These are phyloP conservation scores for Diabrotica virgifera DNA, from an alignment of 1,140 invertebrate species.

Conservation along the genomic window DNA sequence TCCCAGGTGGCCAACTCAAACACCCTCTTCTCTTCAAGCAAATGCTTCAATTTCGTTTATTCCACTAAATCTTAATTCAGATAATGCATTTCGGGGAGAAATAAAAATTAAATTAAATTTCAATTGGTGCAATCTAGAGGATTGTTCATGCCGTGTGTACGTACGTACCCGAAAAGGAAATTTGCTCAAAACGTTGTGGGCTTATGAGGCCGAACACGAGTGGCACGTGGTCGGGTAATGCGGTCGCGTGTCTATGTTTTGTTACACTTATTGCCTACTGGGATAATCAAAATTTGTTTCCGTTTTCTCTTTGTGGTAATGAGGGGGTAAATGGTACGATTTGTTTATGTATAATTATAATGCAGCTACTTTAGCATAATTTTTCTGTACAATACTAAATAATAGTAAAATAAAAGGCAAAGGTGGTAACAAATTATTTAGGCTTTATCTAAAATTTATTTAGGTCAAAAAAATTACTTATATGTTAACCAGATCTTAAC, in stretches of 20 bases:
- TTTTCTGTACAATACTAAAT: no score
- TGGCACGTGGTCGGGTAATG: conserved; percentile 4
- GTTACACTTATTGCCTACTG: neutral
- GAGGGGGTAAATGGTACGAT: no score
- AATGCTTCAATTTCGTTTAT: neutral
- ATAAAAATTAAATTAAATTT: conserved; percentile 13
- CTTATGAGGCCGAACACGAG: neutral
- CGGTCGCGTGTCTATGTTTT: conserved; percentile 8
- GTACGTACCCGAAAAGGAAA: neutral
- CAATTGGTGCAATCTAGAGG: conserved; percentile 5
- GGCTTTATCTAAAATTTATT: no score
- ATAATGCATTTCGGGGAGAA: conserved; percentile 9
- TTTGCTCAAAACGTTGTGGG: conserved; percentile 6
- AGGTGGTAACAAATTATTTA: no score
- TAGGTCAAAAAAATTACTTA: no score
- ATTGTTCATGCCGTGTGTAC: conserved; percentile 5
- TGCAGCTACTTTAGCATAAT: no score
- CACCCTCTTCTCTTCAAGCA: neutral
- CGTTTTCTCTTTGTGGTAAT: no score
- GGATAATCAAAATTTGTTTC: no score
- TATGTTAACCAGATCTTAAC: no score
- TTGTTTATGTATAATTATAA: no score
- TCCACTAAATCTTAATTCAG: conserved; percentile 3
- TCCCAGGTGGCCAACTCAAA: conserved; percentile 10
- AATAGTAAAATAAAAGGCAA: no score